Base-by-base conservation (phyloP, 2,113 vertebrate species). In the Mesembrinibis cayennensis region DNA sequence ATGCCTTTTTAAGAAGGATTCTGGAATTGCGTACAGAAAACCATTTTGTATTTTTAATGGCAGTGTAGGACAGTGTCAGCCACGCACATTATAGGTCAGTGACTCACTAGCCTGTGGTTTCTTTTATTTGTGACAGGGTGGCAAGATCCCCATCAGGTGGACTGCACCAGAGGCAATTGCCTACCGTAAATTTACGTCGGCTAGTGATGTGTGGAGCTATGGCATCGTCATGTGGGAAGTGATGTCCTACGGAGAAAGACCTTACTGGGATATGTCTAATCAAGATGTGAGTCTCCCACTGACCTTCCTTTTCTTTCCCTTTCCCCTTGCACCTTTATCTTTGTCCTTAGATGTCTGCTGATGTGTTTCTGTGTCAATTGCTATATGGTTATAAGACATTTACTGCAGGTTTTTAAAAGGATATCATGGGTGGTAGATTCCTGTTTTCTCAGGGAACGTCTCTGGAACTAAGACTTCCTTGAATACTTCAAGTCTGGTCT, bases 181-280 rank as follows among this genome's bases (percentile, higher is more conserved):
- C 38, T 99, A 99, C 98, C 99, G 99, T 96, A 99, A 99, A 97
- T 99, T 99, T 97, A 99, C 99, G 59, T 99, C 99, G 5, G 99
- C 99, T 42, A 99, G 99, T 78, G 99, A 99, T 40, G 99, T 99
- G 61, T 99, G 99, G 99, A 99, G 99, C 98, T 99, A 99, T 2
- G 99, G 99, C 87, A 99, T 99, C 16, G 99, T 99, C 95, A 99
- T 99, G 99, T 99, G 99, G 99, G 99, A 99, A 97, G 99, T 99
- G 98, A 99, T 99, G 99, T 99, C 99, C 58, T 99, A 99, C 0
- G 99, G 99, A 87, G 99, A 99, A 91, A 98, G 99, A 16, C 99
- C 99, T n/a, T 99, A 99, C 59, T 99, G 99, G 99, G 99, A 99
- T 82, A 99, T 99, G 99, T 99, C 99, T 79, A 99, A 99, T 93